A percentile compares a stretch with the other conserved stretches of the same genome.
phyloP scores from a whole-genome alignment of 2,797 vertebrate genomes.

The Epinephelus awoara region DNA sequence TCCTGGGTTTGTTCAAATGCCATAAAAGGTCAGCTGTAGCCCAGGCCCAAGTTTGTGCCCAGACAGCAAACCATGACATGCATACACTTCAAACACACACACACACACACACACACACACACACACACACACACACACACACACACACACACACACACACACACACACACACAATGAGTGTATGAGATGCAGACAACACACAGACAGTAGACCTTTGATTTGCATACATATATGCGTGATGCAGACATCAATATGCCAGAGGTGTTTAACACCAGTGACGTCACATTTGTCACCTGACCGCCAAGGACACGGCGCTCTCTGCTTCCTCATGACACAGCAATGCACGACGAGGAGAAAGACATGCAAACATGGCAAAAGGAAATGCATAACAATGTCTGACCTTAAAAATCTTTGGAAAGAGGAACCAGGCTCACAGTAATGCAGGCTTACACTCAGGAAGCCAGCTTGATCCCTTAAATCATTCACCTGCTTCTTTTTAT shows the following conservation, averaged over 20 bases:
- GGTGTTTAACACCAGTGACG: slow-evolving; percentile 1
- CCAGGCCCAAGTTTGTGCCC: slow-evolving; percentile 41
- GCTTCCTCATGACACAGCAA: neutral
- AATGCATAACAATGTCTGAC: neutral
- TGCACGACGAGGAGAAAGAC: neutral
- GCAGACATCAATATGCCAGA: slow-evolving; percentile 1
- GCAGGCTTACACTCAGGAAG: neutral
- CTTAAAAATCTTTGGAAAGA: neutral
- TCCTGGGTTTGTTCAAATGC: slow-evolving; percentile 66
- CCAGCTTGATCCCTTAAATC: neutral
- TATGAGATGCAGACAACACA: neutral
- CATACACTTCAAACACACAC: slow-evolving; percentile 22
- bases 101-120: neutral
- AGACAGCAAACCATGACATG: slow-evolving; percentile 37
- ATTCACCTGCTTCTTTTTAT: slow-evolving; percentile 1
- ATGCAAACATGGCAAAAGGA: neutral
- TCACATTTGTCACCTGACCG: slow-evolving; percentile 29
- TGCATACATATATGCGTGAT: slow-evolving; percentile 13
- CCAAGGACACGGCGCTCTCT: slow-evolving; percentile 23
- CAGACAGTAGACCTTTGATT: slow-evolving; percentile 17
- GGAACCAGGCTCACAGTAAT: neutral
- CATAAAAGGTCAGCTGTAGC: slow-evolving; percentile 72
- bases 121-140: neutral
- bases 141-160: neutral
- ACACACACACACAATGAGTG: slow-evolving; percentile 1